These are phyloP conservation scores for Protaetia brevitarsis DNA, from an alignment of 1,140 invertebrate genomes.

Conservation along the genomic window DNA sequence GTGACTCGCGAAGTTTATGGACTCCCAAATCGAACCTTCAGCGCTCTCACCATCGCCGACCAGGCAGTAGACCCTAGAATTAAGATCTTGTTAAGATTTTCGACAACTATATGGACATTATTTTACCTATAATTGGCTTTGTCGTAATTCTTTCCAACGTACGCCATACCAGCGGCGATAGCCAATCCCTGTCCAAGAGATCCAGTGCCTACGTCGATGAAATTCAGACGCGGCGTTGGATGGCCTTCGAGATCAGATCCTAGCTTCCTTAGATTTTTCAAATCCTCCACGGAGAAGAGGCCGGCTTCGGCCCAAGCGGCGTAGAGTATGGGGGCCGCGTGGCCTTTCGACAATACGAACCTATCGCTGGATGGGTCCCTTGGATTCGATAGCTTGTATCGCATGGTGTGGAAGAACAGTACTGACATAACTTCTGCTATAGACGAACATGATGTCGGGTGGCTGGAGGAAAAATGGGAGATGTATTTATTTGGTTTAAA, in stretches of 20 bases:
- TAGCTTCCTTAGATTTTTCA: constrained; percentile 86
- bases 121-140: constrained; percentile 89
- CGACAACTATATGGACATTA: too few species aligned
- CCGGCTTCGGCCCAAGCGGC: constrained; percentile 97
- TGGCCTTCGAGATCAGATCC: constrained; percentile 96
- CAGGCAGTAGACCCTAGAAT: constrained; percentile 92
- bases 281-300: constrained; percentile 75
- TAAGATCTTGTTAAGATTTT: too few species aligned
- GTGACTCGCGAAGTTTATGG: constrained; percentile 87
- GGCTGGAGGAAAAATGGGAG: too few species aligned
- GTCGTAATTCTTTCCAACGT: constrained; percentile 95
- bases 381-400: constrained; percentile 81
- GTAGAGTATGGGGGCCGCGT: constrained; percentile 95
- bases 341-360: constrained; percentile 95
- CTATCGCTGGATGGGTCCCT: constrained; percentile 83
- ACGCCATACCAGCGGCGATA: constrained; percentile 94
- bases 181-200: constrained; percentile 94
- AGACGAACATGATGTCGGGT: constrained; percentile 98
- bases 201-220: constrained; percentile 96
- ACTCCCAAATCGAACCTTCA: constrained; percentile 99
- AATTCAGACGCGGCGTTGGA: constrained; percentile 92
- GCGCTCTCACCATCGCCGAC: constrained; percentile 98
- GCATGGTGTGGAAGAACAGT: constrained; percentile 95
- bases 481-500: too few species aligned
- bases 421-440: constrained; percentile 98